phyloP scores from a whole-genome alignment of 2,888 invertebrate species.

The Eupithecia insigniata region DNA sequence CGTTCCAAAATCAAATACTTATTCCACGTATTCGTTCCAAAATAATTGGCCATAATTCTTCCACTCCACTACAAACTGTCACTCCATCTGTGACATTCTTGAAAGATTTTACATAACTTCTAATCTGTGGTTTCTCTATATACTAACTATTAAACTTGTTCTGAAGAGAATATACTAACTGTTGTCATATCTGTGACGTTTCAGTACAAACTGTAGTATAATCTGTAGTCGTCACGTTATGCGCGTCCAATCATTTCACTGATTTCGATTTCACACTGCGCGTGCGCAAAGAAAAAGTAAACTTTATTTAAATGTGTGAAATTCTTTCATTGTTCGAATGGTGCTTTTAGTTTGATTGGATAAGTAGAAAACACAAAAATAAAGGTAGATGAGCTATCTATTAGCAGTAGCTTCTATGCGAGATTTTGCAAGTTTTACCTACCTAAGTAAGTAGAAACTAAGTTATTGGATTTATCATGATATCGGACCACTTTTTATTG shows the following conservation, averaged over 20 bases:
- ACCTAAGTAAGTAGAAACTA: too few relatives aligned
- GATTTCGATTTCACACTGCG: constrained; percentile 61
- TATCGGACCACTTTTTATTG: too few relatives aligned
- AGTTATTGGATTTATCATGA: too few relatives aligned
- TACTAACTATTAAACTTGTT: not conserved
- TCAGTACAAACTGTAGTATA: constrained; percentile 12
- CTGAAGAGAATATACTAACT: not conserved
- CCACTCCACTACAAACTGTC: not conserved
- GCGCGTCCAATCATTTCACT: constrained; percentile 57
- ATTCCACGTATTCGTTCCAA: constrained; percentile 12
- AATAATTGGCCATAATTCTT: constrained; percentile 21
- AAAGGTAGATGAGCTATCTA: not conserved
- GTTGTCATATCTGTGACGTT: constrained; percentile 3
- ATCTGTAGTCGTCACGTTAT: constrained; percentile 25
- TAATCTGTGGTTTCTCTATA: constrained; percentile 2
- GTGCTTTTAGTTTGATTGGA: constrained; percentile 8
- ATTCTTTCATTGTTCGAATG: constrained; percentile 18
- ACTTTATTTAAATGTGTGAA: constrained; percentile 49
- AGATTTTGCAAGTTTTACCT: too few relatives aligned
- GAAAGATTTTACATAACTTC: not conserved
- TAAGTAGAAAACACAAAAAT: not conserved
- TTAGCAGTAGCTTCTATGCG: not conserved
- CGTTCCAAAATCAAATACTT: constrained; percentile 10
- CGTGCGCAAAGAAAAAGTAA: constrained; percentile 46
- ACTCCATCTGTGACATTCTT: not conserved